phyloP scores from a whole-genome alignment of 1,140 invertebrate species.

The Macrosteles quadrilineatus region DNA sequence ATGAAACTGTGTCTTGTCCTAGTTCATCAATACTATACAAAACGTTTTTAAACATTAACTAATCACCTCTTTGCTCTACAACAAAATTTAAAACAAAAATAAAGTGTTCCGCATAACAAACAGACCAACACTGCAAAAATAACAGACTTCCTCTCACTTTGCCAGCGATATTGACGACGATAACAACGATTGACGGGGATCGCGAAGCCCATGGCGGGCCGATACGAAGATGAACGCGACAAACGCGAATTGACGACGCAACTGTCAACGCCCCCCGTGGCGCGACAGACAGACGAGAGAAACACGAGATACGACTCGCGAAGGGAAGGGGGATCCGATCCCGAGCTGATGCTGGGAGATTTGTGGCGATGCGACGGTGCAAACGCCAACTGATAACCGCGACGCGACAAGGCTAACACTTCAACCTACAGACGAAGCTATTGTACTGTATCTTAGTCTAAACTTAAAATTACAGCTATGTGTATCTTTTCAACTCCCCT shows the following conservation, averaged over 20 bases:
- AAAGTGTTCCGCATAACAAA: too few relatives aligned
- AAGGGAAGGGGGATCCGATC: slow-evolving; percentile 23
- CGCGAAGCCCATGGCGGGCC: background rate
- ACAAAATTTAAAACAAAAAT: too few relatives aligned
- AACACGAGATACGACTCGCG: background rate
- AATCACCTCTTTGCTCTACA: too few relatives aligned
- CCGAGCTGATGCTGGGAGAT: slow-evolving; percentile 3
- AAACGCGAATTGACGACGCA: background rate
- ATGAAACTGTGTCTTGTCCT: too few relatives aligned
- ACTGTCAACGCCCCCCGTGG: background rate
- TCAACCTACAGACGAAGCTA: slow-evolving; percentile 26
- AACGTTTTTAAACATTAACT: too few relatives aligned
- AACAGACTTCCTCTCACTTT: slow-evolving; percentile 25
- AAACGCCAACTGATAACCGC: background rate
- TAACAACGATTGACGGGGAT: background rate
- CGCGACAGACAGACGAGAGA: background rate
- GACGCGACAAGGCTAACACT: background rate
- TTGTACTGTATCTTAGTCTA: slow-evolving; percentile 18
- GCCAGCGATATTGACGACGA: background rate
- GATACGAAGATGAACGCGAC: background rate
- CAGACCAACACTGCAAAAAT: background rate
- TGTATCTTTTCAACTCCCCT: slow-evolving; percentile 9
- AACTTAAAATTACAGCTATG: slow-evolving; percentile 29
- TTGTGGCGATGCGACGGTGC: background rate
- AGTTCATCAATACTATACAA: too few relatives aligned